phyloP scores from a whole-genome alignment of 2,888 invertebrate genomes.

The Ochropacha duplaris region DNA sequence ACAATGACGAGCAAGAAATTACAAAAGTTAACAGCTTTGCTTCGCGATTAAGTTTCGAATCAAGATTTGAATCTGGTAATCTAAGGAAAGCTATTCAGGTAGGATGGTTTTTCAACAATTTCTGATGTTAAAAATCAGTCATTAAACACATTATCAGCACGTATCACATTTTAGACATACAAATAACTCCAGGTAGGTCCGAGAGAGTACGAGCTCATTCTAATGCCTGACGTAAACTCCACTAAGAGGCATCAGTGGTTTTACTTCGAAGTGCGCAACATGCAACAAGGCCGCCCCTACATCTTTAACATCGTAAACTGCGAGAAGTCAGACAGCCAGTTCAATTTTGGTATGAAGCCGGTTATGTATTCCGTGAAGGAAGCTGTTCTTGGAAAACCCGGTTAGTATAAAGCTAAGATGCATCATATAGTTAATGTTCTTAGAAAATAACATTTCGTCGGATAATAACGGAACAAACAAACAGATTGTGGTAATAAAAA shows the following conservation, averaged over 20 bases:
- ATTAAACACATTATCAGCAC: neutral
- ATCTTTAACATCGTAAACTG: conserved; percentile 94
- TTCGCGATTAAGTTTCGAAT: conserved; percentile 87
- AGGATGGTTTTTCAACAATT: conserved; percentile 15
- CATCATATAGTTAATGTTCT: neutral
- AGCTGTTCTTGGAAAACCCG: conserved; percentile 80
- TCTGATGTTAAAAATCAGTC: neutral
- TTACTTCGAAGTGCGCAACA: conserved; percentile 93
- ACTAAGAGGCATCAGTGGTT: conserved; percentile 93
- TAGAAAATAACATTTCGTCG: too few relatives aligned
- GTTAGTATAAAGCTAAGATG: conserved; percentile 40
- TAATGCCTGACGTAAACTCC: conserved; percentile 93
- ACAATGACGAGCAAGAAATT: conserved; percentile 79
- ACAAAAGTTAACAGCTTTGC: conserved; percentile 61
- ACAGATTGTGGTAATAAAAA: too few relatives aligned
- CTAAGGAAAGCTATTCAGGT: conserved; percentile 91
- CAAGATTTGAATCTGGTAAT: conserved; percentile 94
- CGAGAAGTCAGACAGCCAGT: conserved; percentile 93
- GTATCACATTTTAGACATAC: conserved; percentile 7
- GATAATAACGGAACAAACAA: too few relatives aligned
- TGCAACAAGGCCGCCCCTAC: conserved; percentile 87
- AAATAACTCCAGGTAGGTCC: conserved; percentile 84
- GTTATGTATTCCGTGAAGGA: conserved; percentile 92
- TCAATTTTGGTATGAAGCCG: conserved; percentile 95
- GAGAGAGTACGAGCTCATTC: conserved; percentile 91